These are phyloP conservation scores for Rhabditoides inermis DNA, from an alignment of 2,888 invertebrate genomes.

Conservation along the genomic window DNA sequence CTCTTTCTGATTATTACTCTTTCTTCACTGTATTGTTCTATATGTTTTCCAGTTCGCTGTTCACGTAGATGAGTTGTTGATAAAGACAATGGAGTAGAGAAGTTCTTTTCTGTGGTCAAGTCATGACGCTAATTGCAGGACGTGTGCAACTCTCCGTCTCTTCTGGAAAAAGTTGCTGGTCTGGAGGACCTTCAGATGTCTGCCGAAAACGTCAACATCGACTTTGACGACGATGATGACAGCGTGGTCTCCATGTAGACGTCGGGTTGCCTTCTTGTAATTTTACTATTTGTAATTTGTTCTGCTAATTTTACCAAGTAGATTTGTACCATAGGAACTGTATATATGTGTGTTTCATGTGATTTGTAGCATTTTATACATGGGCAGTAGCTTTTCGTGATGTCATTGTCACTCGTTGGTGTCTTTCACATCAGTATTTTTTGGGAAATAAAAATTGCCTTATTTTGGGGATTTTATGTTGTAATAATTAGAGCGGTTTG, in stretches of 20 bases:
- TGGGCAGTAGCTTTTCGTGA: no score
- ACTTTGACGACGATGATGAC: conserved; percentile 19
- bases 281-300: not conserved
- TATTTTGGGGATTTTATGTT: no score
- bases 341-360: not conserved
- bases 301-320: not conserved
- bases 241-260: conserved; percentile 7
- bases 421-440: no score
- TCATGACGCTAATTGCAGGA: no score
- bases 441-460: not conserved
- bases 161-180: conserved; percentile 78
- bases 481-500: no score
- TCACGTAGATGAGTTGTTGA: no score
- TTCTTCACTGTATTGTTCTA: no score
- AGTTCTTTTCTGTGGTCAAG: no score
- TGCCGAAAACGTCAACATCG: conserved; percentile 23
- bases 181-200: conserved; percentile 59
- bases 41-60: no score
- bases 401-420: no score
- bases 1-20: no score
- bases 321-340: not conserved
- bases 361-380: not conserved
- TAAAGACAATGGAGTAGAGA: no score
- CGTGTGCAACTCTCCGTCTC: conserved; percentile 61
- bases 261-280: not conserved